A percentile compares a stretch with the other conserved stretches of the same genome.
phyloP scores from a whole-genome alignment of 2,888 invertebrate genomes.

The Synergus japonicus region DNA sequence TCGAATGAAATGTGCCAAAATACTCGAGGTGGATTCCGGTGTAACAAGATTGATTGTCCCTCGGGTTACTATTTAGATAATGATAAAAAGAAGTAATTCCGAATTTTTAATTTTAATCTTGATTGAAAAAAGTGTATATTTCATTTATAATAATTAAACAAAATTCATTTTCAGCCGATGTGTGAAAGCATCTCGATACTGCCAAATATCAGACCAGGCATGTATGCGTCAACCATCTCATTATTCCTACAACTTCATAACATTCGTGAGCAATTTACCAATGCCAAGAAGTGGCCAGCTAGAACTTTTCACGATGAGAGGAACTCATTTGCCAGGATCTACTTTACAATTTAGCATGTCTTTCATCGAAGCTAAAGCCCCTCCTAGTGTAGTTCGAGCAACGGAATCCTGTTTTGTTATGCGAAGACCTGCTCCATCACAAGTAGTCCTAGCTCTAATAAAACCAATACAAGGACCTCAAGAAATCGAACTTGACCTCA shows the following conservation, averaged over 20 bases:
- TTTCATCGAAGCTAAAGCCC: constrained; percentile 83
- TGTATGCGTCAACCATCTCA: constrained; percentile 91
- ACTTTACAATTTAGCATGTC: constrained; percentile 87
- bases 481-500: constrained; percentile 91
- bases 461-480: constrained; percentile 91
- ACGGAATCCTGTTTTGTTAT: constrained; percentile 81
- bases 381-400: constrained; percentile 80
- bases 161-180: constrained; percentile 85
- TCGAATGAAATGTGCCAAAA: constrained; percentile 92
- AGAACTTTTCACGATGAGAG: constrained; percentile 93
- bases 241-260: constrained; percentile 95
- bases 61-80: constrained; percentile 88
- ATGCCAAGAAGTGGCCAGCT: constrained; percentile 82
- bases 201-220: constrained; percentile 84
- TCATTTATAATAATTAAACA: background rate
- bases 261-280: constrained; percentile 90
- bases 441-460: constrained; percentile 88
- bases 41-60: constrained; percentile 92
- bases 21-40: constrained; percentile 92
- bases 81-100: constrained; percentile 88
- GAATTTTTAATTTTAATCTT: background rate
- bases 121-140: background rate
- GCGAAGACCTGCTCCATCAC: constrained; percentile 79
- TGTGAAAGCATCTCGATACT: constrained; percentile 84
- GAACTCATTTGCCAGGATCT: constrained; percentile 85